A percentile compares a stretch with the other conserved stretches of the same genome.
phyloP scores from a whole-genome alignment of 2,797 vertebrate genomes.

The Botia kubotai region DNA sequence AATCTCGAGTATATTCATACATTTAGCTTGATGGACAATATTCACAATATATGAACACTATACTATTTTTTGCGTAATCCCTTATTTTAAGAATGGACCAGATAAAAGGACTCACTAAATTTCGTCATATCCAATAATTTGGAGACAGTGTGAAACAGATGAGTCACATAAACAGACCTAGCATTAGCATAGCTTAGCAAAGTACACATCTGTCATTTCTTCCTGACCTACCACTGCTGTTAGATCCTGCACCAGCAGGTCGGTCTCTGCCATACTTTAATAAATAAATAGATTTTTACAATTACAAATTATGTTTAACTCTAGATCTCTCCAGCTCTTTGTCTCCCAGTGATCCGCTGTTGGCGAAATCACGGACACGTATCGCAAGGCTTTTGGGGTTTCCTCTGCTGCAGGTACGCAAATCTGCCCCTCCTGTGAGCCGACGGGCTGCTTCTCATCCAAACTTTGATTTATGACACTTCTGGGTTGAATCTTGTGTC shows the following conservation, averaged over 20 bases:
- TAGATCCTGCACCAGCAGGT: constrained; percentile 96
- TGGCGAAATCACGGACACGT: constrained; percentile 13
- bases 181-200: constrained; percentile 34
- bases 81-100: no score
- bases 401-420: constrained; percentile 12
- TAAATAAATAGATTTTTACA: not conserved
- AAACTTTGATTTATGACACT: not conserved
- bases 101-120: no score
- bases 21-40: no score
- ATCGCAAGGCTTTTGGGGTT: constrained; percentile 45
- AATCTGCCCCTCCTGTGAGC: not conserved
- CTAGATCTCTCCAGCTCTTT: not conserved
- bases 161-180: constrained; percentile 13
- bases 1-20: no score
- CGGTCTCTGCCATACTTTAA: constrained; percentile 87
- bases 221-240: constrained; percentile 89
- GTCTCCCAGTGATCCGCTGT: constrained; percentile 26
- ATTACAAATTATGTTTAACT: not conserved
- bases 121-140: not conserved
- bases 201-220: not conserved
- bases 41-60: no score
- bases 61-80: no score
- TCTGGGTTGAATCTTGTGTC: no score
- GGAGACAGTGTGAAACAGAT: no score
- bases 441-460: not conserved